These are phyloP conservation scores for Hybognathus amarus DNA, from an alignment of 2,797 vertebrate species.

Conservation along the genomic window DNA sequence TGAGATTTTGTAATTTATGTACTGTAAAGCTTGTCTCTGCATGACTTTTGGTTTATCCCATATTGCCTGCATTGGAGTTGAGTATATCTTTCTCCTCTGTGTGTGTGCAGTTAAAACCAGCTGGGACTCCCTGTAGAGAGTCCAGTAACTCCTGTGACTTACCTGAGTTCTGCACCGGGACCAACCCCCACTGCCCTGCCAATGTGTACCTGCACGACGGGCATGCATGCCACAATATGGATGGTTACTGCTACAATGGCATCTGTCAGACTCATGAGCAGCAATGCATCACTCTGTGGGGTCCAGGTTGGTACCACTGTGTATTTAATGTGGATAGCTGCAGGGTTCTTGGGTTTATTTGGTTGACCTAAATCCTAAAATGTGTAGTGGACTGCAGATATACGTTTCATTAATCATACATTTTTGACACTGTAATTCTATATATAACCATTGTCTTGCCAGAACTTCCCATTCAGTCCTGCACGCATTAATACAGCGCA, in stretches of 20 bases:
- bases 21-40: not conserved
- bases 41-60: not conserved
- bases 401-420: constrained; percentile 22
- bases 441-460: not conserved
- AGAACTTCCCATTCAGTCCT: not conserved
- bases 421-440: constrained; percentile 29
- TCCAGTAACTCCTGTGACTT: constrained; percentile 93
- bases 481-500: constrained; percentile 7
- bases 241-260: constrained; percentile 97
- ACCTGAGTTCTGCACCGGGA: constrained; percentile 94
- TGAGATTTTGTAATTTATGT: not conserved
- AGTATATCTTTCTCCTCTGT: constrained; percentile 7
- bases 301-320: constrained; percentile 80
- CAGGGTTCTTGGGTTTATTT: not conserved
- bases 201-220: constrained; percentile 97
- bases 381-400: not conserved
- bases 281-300: constrained; percentile 97
- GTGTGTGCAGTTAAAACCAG: constrained; percentile 84
- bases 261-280: constrained; percentile 98
- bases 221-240: constrained; percentile 84
- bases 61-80: not conserved
- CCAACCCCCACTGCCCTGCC: constrained; percentile 89
- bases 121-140: constrained; percentile 89
- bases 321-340: not conserved
- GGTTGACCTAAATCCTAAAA: no score